Evolutionary conservation across 2,797 vertebrate species (phyloP).

Genomic region (Chelon labrosus): DNA sequence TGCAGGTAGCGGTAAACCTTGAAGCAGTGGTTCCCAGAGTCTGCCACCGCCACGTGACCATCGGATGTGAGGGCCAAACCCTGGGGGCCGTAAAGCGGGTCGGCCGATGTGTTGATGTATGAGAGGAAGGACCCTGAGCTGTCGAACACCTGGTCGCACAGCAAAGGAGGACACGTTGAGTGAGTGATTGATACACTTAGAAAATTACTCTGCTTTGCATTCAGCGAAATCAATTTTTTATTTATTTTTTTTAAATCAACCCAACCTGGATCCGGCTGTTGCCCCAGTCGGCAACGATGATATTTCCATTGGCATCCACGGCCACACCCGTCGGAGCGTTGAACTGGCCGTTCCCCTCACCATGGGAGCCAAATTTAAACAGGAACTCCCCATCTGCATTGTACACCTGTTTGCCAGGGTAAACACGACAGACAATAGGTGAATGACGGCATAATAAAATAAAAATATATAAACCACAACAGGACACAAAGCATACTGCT

Average conservation of each 20-base stretch:
- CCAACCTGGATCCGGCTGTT: slow-evolving; percentile 97
- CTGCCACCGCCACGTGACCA: slow-evolving; percentile 95
- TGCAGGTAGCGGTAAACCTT: slow-evolving; percentile 99
- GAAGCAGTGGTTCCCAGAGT: slow-evolving; percentile 99
- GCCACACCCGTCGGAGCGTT: slow-evolving; percentile 96
- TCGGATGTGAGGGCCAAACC: slow-evolving; percentile 96
- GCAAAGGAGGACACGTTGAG: background rate
- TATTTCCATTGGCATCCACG: slow-evolving; percentile 94
- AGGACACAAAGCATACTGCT: background rate
- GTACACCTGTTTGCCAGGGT: slow-evolving; percentile 87
- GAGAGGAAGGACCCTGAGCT: slow-evolving; percentile 96
- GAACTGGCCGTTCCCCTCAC: slow-evolving; percentile 97
- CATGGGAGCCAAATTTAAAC: slow-evolving; percentile 97
- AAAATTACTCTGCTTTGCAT: background rate
- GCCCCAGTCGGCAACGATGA: slow-evolving; percentile 98
- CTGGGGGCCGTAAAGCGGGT: slow-evolving; percentile 96
- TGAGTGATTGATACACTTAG: background rate
- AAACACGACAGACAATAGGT: slow-evolving; percentile 21
- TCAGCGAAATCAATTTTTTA: too few species aligned
- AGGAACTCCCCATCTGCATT: slow-evolving; percentile 96
- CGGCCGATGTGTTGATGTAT: slow-evolving; percentile 96
- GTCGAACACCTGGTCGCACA: slow-evolving; percentile 91
- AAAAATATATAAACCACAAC: slow-evolving; percentile 8
- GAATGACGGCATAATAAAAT: background rate
- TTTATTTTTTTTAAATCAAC: background rate